Percentiles rank a stretch among this genome's conserved stretches.
Conservation (phyloP, 1,140 invertebrate genomes). For the Macrocentrus cingulum region DNA sequence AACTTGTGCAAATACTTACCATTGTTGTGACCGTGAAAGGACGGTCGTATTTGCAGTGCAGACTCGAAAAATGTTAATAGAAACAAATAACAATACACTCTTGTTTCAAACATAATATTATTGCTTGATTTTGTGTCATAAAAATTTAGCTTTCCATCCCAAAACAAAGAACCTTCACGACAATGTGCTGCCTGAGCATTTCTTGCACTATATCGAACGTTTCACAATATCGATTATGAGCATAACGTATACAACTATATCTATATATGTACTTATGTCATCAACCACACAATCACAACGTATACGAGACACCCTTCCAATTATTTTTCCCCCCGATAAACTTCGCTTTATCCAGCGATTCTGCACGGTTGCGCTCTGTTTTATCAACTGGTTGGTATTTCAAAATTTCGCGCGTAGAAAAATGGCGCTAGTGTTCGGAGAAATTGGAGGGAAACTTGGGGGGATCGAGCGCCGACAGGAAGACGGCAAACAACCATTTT, state of each 20-base stretch:
- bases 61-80: constrained; percentile 50
- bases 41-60: constrained; percentile 50
- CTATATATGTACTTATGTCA: background rate
- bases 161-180: no score
- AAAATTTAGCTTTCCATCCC: constrained; percentile 1
- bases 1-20: constrained; percentile 38
- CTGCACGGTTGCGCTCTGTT: no score
- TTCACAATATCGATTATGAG: constrained; percentile 40
- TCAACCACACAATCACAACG: background rate
- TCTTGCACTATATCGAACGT: constrained; percentile 30
- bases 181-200: constrained; percentile 36
- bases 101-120: constrained; percentile 53
- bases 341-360: no score
- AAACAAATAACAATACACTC: constrained; percentile 51
- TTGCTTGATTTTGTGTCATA: constrained; percentile 29
- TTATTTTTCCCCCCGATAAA: no score
- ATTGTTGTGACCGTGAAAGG: constrained; percentile 56
- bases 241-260: no score
- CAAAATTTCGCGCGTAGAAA: no score
- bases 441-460: no score
- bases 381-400: no score
- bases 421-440: no score
- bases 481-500: no score
- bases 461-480: no score
- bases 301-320: no score